Evolutionary conservation across 2,888 invertebrate genomes (phyloP), one percentile per base, ranked within the genome.

Genomic region (Lycaena phlaeas): DNA sequence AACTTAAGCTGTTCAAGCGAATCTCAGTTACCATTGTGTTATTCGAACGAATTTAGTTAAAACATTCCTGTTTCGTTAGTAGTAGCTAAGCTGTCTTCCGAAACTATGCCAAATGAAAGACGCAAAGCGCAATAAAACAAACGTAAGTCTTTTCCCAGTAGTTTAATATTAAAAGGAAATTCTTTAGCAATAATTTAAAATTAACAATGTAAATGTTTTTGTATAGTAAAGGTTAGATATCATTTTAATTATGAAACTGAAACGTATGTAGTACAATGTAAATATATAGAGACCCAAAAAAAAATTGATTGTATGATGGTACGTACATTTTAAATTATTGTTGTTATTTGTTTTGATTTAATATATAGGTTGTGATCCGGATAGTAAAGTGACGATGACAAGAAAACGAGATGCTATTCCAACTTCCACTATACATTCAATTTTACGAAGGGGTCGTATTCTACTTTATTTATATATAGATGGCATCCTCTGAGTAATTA

Each of bases 61-160:
- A n/a, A 68, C 79, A 81, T 75, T 78, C 72, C 77, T 79, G 73
- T 84, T 81, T 81, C 75, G 76, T 78, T 77, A 79, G 77, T 78
- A 68, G 73, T 82, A 82, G 77, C 71, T 77, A 75, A 79, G 78
- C 81, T 81, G 82, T 84, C 84, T 84, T 84, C 82, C 81, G 76
- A 64, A 82, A 79, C 77, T 78, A 81, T 82, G 84, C 84, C 84
- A 84, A 84, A 84, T 78, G 75, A 63, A 68, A 64, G 70, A 74
- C 73, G 78, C 77, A 76, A 79, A 81, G 77, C 71, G 61, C 77
- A 72, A 76, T 75, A 76, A 74, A 72, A 73, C 74, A 61, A 70
- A 68, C 68, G 34, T 72, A 72, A 66, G 65, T 74, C 68, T 68
- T 71, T 69, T 67, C 54, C 59, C 63, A 71, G 56, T 79, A 79